Evolutionary conservation across 1,140 invertebrate genomes (phyloP).

Genomic region (Eurosta solidaginis): DNA sequence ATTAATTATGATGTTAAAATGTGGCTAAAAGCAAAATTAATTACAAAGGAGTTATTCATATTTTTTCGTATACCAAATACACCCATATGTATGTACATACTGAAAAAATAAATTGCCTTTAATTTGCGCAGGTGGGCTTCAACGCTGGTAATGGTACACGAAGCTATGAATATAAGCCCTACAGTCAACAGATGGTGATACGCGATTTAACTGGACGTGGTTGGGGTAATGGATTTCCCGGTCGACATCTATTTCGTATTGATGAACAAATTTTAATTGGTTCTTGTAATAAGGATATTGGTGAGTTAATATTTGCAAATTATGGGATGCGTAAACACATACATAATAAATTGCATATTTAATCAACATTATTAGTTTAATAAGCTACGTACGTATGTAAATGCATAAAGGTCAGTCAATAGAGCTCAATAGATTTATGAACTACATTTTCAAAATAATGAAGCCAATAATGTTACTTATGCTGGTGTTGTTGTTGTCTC

Average conservation of each 20-base stretch:
- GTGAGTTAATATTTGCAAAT: constrained; percentile 60
- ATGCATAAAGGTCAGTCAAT: too few species aligned
- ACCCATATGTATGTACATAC: neutral
- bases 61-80: neutral
- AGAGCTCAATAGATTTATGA: too few species aligned
- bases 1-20: neutral
- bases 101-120: neutral
- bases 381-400: neutral
- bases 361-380: neutral
- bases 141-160: constrained; percentile 94
- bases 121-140: constrained; percentile 79
- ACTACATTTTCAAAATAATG: too few species aligned
- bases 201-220: constrained; percentile 81
- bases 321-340: neutral
- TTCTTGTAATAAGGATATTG: constrained; percentile 87
- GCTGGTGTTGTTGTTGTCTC: neutral
- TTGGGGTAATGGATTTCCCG: constrained; percentile 84
- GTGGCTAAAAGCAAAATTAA: neutral
- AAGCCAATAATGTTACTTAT: neutral
- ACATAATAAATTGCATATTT: neutral
- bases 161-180: constrained; percentile 87
- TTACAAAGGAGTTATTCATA: neutral
- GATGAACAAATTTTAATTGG: constrained; percentile 93
- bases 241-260: constrained; percentile 90
- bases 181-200: constrained; percentile 84